These are phyloP conservation scores for Hirtodrosophila alboralis DNA, from an alignment of 2,888 invertebrate genomes.

Conservation along the genomic window DNA sequence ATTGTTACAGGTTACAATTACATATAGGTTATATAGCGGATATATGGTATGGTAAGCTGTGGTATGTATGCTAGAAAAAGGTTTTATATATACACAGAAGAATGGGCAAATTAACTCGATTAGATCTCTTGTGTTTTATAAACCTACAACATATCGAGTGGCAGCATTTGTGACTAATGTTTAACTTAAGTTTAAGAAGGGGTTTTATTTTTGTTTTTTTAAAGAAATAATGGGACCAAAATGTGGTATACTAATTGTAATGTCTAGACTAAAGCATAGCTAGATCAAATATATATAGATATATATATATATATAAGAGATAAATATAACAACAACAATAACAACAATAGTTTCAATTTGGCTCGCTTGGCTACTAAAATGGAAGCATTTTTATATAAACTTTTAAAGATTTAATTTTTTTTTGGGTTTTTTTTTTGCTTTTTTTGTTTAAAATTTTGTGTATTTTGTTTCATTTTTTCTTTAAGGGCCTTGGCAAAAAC, in stretches of 20 bases:
- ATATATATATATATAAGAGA: too few relatives aligned
- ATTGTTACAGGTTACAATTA: constrained; percentile 41
- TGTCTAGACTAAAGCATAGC: constrained; percentile 20
- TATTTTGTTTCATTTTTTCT: constrained; percentile 11
- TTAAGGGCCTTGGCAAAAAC: constrained; percentile 45
- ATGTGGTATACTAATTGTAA: constrained; percentile 18
- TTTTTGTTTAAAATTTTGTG: too few relatives aligned
- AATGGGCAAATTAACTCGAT: constrained; percentile 7
- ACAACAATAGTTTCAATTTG: constrained; percentile 52
- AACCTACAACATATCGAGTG: constrained; percentile 26
- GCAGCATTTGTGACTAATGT: constrained; percentile 30
- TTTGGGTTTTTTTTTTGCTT: constrained; percentile 1
- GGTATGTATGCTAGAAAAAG: constrained; percentile 5
- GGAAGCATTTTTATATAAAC: constrained; percentile 53
- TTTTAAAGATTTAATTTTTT: neutral
- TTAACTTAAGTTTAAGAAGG: constrained; percentile 39
- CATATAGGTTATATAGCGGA: constrained; percentile 23
- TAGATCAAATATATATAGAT: constrained; percentile 40
- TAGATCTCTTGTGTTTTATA: constrained; percentile 10
- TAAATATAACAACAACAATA: constrained; percentile 59
- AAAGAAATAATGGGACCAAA: constrained; percentile 13
- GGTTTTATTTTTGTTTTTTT: too few relatives aligned
- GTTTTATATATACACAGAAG: constrained; percentile 30
- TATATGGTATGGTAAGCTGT: too few relatives aligned
- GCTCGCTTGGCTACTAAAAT: constrained; percentile 68